Evolutionary conservation across 2,888 invertebrate species (phyloP), one percentile per base, ranked within the genome.

Genomic region (Tanytarsus gracilentus): DNA sequence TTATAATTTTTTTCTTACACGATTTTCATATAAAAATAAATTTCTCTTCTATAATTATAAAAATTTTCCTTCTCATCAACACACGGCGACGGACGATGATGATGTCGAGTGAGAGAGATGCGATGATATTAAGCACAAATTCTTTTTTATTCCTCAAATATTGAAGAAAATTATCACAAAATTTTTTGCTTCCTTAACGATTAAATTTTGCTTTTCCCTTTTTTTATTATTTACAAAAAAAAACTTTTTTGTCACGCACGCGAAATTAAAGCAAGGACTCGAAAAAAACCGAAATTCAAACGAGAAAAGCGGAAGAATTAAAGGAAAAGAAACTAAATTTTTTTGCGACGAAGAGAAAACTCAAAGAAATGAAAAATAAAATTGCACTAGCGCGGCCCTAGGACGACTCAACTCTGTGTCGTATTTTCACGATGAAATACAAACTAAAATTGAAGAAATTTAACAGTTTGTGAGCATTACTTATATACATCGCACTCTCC

Each of bases 331-430:
- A 55, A 55, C 55, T 55, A 55, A 55, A 39, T n/a, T n/a, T n/a
- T n/a, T n/a, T n/a, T n/a, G n/a, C n/a, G n/a, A n/a, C n/a, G n/a
- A n/a, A n/a, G n/a, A 52, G 52, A 52, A 52, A 30, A 53, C 53
- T 30, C 29, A 33, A 51, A 53, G 36, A 52, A 53, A 51, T 51
- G 27, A 52, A 33, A 51, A 33, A 49, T 44, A 26, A 55, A 55
- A 55, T 55, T 40, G 55, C 55, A 55, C 55, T 55, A 55, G 55
- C 55, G 55, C 55, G 55, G 55, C 55, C 52, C 55, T 44, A 55
- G 40, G 40, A 40, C 39, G 16, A 40, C 40, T 55, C n/a, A n/a
- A n/a, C n/a, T n/a, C n/a, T n/a, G n/a, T n/a, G n/a, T n/a, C n/a
- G 55, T 55, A 55, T 55, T 39, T 55, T 55, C 55, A 55, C 55